Evolutionary conservation across 2,113 vertebrate species (phyloP), one percentile per base, ranked within the genome.

Genomic region (Hippocampus abdominalis): DNA sequence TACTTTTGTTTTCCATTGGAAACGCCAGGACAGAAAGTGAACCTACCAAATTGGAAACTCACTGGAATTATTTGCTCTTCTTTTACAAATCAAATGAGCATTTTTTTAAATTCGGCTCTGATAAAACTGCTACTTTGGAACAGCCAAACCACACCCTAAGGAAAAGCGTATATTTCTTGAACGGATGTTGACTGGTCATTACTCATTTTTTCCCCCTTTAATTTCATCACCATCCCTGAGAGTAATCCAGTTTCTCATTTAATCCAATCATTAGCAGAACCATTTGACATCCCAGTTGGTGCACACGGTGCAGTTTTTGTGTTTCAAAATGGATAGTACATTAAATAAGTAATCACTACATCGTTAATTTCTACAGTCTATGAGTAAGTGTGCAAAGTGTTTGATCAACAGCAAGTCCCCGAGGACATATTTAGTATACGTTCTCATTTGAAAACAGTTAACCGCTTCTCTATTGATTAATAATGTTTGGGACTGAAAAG

Each of bases 401-500:
- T 39, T 20, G 39, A 67, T 78, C 72, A 77, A 76, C 73, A 67
- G 57, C 36, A 63, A 81, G 80, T 71, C 66, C 77, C 51, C 44
- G 39, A 64, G 77, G 82, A 57, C 29, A 32, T 32, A 53, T 78
- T 73, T 56, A 32, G 21, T 73, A 70, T 61, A 74, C 36, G 54
- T 56, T 60, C 69, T 76, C 54, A 72, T 73, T 64, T 68, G 70
- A 73, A 76, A 75, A 69, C 68, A 72, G 68, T 70, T 76, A 59
- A 76, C 69, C 54, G 54, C 27, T 61, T 42, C 77, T 57, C 29
- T 11, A 46, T 66, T 82, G 80, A 86, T 87, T 88, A 71, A 84
- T 83, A 82, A 83, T 79, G 71, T 77, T 76, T 73, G 69, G 84
- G 74, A 81, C 75, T 85, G 79, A 84, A 83, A 74, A 80, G 77